Evolutionary conservation across 2,797 vertebrate genomes (phyloP), one percentile per base, ranked within the genome.

Genomic region (Orestias chungarensis): DNA sequence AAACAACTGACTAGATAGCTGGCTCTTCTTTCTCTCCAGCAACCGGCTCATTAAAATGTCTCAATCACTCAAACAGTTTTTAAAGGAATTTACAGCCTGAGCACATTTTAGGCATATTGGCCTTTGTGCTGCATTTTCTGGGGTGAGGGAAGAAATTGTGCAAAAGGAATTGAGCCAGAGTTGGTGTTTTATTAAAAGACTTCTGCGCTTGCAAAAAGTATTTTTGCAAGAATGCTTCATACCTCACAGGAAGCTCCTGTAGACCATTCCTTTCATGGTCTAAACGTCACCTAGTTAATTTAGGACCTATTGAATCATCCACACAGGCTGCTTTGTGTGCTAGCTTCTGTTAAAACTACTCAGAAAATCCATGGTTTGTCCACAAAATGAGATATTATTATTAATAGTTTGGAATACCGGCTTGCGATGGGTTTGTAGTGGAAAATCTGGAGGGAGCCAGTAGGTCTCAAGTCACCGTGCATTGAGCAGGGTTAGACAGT

Each of bases 1-100:
- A 90, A 88, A 82, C 76, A 77, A 78, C 79, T 85, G 80, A 89
- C 66, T 68, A n/a, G n/a, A n/a, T n/a, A n/a, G n/a, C n/a, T n/a
- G n/a, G n/a, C n/a, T 40, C 78, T 74, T 35, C 54, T 67, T 23
- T n/a, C n/a, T n/a, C n/a, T n/a, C 43, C 74, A 64, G 68, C 80
- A 78, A 70, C 79, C 66, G 11, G 62, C 62, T 3, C 44, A 43
- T 74, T 74, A 65, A 68, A 73, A 76, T 61, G 49, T 64, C 66
- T 55, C 57, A 46, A 73, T 74, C 78, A 43, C 46, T 33, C 54
- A 64, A 17, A 47, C 64, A 73, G 40, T 70, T 66, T 17, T 49
- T 62, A 52, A 50, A 68, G 77, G 57, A 64, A 27, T 82, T 85
- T 65, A 61, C 47, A 65, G 76, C 33, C 35, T 73, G 12, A 80